Percentiles rank a stretch among this genome's conserved stretches.
These are phyloP conservation scores for Cynopterus brachyotis DNA, from an alignment of 2,113 vertebrate genomes.

Conservation along the genomic window DNA sequence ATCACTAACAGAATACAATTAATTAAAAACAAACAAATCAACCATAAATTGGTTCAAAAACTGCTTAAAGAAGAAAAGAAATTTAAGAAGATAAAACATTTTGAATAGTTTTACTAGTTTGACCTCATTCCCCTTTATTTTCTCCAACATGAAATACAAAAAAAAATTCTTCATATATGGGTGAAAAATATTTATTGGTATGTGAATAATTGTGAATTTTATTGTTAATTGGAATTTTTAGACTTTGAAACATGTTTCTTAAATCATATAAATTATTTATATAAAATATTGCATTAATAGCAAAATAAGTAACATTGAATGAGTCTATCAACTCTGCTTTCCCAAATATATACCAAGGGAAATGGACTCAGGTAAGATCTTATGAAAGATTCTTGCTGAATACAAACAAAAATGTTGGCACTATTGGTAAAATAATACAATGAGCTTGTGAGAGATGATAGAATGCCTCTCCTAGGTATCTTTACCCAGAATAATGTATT, in stretches of 20 bases:
- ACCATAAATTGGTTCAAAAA: background rate
- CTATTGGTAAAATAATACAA: background rate
- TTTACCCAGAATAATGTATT: background rate
- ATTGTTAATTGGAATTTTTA: background rate
- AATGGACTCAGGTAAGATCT: background rate
- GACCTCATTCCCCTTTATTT: background rate
- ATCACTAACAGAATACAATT: background rate
- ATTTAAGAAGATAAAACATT: constrained; percentile 9
- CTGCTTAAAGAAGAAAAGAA: background rate
- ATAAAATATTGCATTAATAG: background rate
- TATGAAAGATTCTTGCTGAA: background rate
- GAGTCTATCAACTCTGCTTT: background rate
- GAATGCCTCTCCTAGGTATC: background rate
- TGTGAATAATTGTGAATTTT: background rate
- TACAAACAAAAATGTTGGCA: background rate
- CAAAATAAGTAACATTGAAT: background rate
- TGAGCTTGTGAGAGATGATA: background rate
- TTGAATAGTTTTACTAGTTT: background rate
- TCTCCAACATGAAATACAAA: background rate
- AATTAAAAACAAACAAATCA: background rate
- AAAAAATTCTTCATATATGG: background rate
- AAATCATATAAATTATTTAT: background rate
- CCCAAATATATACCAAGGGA: constrained; percentile 1
- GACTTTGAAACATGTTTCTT: background rate
- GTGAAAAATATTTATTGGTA: background rate